These are phyloP conservation scores for Thaleichthys pacificus DNA, from an alignment of 2,797 vertebrate genomes.

Conservation along the genomic window DNA sequence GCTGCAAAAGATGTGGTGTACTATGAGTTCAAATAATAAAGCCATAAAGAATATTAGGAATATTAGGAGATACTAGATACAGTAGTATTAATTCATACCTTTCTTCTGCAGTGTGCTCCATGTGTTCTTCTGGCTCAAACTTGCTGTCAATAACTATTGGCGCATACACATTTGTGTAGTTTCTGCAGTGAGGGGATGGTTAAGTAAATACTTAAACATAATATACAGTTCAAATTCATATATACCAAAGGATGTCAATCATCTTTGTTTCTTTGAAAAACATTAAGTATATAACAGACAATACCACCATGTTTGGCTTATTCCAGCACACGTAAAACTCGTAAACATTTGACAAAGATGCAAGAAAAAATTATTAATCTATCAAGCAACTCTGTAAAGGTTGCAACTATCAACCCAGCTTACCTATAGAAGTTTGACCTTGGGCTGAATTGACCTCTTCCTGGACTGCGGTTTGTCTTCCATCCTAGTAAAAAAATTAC, in stretches of 20 bases:
- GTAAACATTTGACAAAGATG: neutral
- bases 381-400: neutral
- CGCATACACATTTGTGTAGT: too few species aligned
- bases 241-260: too few species aligned
- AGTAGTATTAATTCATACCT: too few species aligned
- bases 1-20: neutral
- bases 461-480: neutral
- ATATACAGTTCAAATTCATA: too few species aligned
- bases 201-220: too few species aligned
- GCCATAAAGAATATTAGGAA: neutral
- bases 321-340: neutral
- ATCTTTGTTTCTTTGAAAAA: too few species aligned
- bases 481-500: slow-evolving; percentile 2
- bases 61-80: too few species aligned
- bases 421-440: neutral
- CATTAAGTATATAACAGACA: too few species aligned
- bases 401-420: slow-evolving; percentile 5
- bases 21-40: slow-evolving; percentile 5
- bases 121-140: too few species aligned
- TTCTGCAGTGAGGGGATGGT: too few species aligned
- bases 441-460: neutral
- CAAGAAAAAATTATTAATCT: neutral
- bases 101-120: too few species aligned
- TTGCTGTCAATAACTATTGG: too few species aligned
- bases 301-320: neutral